Conservation (phyloP, 1,140 invertebrate species). For the Heliothis subflexa region DNA sequence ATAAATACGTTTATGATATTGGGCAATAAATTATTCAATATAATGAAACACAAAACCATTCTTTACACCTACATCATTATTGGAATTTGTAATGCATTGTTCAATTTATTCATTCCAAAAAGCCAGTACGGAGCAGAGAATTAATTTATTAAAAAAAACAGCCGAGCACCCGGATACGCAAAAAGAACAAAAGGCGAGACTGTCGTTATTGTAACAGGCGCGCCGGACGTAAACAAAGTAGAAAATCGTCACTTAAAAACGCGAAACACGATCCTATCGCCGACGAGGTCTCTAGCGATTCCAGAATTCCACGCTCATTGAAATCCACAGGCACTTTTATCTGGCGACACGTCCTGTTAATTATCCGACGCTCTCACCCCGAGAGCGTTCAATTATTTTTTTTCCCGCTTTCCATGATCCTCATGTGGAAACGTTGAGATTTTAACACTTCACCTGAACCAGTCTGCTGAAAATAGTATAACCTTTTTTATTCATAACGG, state of each 20-base stretch:
- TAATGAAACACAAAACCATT: slow-evolving; percentile 18
- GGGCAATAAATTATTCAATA: not conserved
- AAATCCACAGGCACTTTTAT: slow-evolving; percentile 80
- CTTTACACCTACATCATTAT: slow-evolving; percentile 27
- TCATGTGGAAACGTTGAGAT: slow-evolving; percentile 82
- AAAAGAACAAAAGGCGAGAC: slow-evolving; percentile 56
- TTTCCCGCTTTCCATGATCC: slow-evolving; percentile 78
- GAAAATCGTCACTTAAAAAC: slow-evolving; percentile 74
- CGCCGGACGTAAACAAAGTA: slow-evolving; percentile 70
- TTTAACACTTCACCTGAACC: slow-evolving; percentile 84
- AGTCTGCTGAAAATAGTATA: slow-evolving; percentile 77
- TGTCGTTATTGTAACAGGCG: slow-evolving; percentile 62
- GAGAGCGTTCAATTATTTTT: slow-evolving; percentile 84
- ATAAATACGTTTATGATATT: too few species aligned
- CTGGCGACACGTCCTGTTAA: slow-evolving; percentile 84
- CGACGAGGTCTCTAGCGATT: slow-evolving; percentile 65
- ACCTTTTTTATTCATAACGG: slow-evolving; percentile 70
- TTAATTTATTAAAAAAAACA: slow-evolving; percentile 62
- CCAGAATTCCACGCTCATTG: slow-evolving; percentile 72
- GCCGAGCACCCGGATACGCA: slow-evolving; percentile 47
- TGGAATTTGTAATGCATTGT: slow-evolving; percentile 47
- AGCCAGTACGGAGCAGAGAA: slow-evolving; percentile 45
- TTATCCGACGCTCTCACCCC: slow-evolving; percentile 79
- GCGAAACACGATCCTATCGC: slow-evolving; percentile 63
- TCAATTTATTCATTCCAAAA: slow-evolving; percentile 48